These are phyloP conservation scores for Chinchilla lanigera DNA, from an alignment of 2,113 vertebrate genomes.

Conservation along the genomic window DNA sequence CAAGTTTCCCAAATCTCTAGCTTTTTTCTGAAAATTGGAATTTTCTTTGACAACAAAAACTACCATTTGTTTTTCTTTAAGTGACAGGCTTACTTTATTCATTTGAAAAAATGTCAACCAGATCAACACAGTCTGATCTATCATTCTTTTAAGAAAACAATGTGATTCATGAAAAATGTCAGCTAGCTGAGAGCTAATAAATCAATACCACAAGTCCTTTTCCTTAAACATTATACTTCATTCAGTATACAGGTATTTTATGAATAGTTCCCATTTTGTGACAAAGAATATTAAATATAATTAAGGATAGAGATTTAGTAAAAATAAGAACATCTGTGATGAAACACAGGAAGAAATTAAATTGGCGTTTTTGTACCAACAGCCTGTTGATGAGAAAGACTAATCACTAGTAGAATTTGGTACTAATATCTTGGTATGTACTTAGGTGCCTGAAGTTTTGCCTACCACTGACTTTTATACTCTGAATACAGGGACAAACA, in stretches of 20 bases:
- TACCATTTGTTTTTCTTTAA: neutral
- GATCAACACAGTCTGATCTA: neutral
- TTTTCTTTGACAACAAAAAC: constrained; percentile 55
- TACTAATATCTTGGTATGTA: neutral
- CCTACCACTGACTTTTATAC: neutral
- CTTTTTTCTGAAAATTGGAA: constrained; percentile 29
- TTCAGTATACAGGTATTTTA: neutral
- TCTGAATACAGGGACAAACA: constrained; percentile 23
- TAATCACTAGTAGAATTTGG: neutral
- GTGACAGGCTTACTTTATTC: constrained; percentile 8
- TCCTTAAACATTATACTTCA: constrained; percentile 13
- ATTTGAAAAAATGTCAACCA: constrained; percentile 49
- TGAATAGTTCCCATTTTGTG: constrained; percentile 16
- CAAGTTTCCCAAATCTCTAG: constrained; percentile 9
- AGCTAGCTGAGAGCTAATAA: constrained; percentile 1
- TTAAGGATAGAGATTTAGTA: constrained; percentile 40
- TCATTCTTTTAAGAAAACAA: constrained; percentile 42
- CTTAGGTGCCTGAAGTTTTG: constrained; percentile 26
- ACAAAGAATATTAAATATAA: constrained; percentile 16
- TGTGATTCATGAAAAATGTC: neutral
- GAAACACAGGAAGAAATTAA: constrained; percentile 1
- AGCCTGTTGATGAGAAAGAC: neutral
- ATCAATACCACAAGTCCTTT: neutral
- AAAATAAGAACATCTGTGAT: constrained; percentile 12
- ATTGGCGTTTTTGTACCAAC: neutral